These are phyloP conservation scores for Nothoprocta pentlandii DNA, from an alignment of 2,113 vertebrate genomes.

Conservation along the genomic window DNA sequence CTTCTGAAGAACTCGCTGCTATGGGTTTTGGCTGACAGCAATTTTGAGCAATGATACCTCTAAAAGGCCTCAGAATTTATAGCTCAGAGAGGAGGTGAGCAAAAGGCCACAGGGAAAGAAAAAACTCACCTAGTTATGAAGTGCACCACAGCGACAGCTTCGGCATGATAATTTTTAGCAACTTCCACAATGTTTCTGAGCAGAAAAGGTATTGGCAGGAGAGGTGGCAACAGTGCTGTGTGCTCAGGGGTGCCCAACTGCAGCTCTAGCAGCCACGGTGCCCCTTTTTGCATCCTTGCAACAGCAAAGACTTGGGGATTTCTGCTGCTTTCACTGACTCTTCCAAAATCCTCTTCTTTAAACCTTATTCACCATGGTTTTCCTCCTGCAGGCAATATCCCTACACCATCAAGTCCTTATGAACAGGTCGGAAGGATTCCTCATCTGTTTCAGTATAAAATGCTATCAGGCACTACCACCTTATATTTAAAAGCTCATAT, in stretches of 20 bases:
- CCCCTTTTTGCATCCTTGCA: neutral
- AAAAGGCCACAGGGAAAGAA: neutral
- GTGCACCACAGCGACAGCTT: neutral
- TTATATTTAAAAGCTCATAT: neutral
- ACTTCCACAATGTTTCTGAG: neutral
- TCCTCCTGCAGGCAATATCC: neutral
- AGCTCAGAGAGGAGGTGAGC: neutral
- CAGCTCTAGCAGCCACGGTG: accelerated
- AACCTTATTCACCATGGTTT: neutral
- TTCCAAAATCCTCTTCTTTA: neutral
- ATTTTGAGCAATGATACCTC: neutral
- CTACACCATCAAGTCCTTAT: no score
- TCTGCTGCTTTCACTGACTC: neutral
- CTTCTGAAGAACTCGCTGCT: neutral
- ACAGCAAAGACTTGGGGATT: neutral
- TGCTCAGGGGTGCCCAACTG: neutral
- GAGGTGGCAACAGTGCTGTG: neutral
- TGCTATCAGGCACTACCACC: neutral
- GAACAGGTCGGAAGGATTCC: neutral
- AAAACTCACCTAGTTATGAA: neutral
- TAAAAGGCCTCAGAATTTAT: neutral
- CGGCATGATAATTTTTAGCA: neutral
- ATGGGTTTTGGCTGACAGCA: neutral
- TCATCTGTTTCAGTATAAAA: neutral
- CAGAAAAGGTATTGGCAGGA: neutral